Percentiles rank a stretch among this genome's conserved stretches.
Evolutionary conservation across 2,113 vertebrate genomes (phyloP).

Genomic region (Leptobrachium leishanense): DNA sequence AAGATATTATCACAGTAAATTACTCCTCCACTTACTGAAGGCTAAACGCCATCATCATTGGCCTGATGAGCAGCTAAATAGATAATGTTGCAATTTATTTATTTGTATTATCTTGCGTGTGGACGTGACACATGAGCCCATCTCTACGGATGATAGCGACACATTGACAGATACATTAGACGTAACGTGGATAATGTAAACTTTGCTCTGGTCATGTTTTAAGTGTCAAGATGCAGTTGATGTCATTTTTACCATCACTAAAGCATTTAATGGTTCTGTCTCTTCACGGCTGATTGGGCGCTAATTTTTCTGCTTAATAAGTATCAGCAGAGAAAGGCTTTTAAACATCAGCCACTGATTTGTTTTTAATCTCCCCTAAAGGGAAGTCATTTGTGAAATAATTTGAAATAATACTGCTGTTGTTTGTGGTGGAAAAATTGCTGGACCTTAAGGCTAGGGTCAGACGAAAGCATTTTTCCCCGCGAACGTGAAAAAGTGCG

Average conservation of each 20-base stretch:
- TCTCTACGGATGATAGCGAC: slow-evolving; percentile 57
- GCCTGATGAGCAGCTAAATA: slow-evolving; percentile 59
- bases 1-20: slow-evolving; percentile 72
- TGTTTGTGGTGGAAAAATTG: slow-evolving; percentile 49
- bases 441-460: too few relatives aligned
- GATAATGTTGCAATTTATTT: slow-evolving; percentile 70
- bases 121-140: slow-evolving; percentile 55
- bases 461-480: too few relatives aligned
- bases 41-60: slow-evolving; percentile 60
- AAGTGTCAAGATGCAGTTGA: slow-evolving; percentile 62
- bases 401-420: slow-evolving; percentile 63
- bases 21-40: slow-evolving; percentile 66
- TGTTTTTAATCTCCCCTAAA: slow-evolving; percentile 58
- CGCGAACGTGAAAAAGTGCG: too few relatives aligned
- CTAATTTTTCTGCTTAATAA: slow-evolving; percentile 70
- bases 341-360: slow-evolving; percentile 54
- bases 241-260: slow-evolving; percentile 62
- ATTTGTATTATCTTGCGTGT: slow-evolving; percentile 63
- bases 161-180: slow-evolving; percentile 62
- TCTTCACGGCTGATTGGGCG: slow-evolving; percentile 62
- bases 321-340: slow-evolving; percentile 61
- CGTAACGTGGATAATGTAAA: slow-evolving; percentile 55
- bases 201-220: slow-evolving; percentile 68
- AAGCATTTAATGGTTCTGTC: slow-evolving; percentile 62
- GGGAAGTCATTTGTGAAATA: slow-evolving; percentile 64